phyloP scores from a whole-genome alignment of 2,888 invertebrate genomes.

The Eilema depressum region DNA sequence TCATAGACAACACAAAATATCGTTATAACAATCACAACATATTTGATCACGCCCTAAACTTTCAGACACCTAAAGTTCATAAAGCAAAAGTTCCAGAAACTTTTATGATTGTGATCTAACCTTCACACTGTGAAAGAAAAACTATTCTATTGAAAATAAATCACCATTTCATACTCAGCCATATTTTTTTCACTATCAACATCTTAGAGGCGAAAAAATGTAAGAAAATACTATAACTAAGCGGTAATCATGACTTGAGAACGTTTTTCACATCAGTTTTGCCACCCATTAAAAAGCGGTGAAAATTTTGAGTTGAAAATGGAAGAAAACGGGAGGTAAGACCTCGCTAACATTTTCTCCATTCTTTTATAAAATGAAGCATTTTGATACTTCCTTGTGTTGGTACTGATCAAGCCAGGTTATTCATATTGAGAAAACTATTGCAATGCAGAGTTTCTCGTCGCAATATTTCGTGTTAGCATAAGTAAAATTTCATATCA shows the following conservation, averaged over 20 bases:
- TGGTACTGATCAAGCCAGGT: not conserved
- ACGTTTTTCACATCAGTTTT: too few species aligned
- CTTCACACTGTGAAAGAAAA: conserved; percentile 5
- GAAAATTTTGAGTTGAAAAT: not conserved
- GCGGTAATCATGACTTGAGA: too few species aligned
- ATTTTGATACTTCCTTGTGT: not conserved
- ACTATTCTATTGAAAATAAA: not conserved
- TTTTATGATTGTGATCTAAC: conserved; percentile 46
- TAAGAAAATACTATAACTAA: too few species aligned
- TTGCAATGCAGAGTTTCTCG: not conserved
- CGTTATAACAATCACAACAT: too few species aligned
- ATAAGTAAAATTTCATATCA: not conserved
- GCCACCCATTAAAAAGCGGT: too few species aligned
- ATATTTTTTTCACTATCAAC: not conserved
- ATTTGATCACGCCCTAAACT: conserved; percentile 32
- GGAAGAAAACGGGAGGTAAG: too few species aligned
- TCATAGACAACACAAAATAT: too few species aligned
- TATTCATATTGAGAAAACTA: not conserved
- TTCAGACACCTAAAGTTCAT: conserved; percentile 37
- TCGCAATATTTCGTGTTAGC: not conserved
- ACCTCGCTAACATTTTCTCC: too few species aligned
- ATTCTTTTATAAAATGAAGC: not conserved
- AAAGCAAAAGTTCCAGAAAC: conserved; percentile 30
- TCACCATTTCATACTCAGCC: not conserved
- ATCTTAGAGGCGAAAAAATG: too few species aligned